Conservation (phyloP, 2,113 vertebrate genomes). For the Irena cyanogastra region DNA sequence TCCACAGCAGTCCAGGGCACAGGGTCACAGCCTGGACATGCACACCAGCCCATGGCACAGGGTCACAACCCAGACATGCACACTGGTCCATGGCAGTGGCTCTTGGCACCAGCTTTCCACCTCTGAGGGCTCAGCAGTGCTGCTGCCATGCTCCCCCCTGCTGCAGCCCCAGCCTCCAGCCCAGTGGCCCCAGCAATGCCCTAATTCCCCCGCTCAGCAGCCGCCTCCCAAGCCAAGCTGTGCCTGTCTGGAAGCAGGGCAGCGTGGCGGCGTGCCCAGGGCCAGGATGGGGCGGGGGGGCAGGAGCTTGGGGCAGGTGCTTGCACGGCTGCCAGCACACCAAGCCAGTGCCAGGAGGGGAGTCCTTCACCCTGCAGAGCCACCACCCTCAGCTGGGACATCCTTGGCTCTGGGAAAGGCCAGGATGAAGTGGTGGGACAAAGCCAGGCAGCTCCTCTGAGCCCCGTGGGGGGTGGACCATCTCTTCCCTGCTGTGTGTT, state of each 20-base stretch:
- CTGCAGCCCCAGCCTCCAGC: background rate
- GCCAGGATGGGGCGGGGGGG: fast-evolving
- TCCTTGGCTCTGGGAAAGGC: background rate
- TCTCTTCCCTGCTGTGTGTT: background rate
- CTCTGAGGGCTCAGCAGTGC: fast-evolving
- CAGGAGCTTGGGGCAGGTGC: background rate
- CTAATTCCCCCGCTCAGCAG: background rate
- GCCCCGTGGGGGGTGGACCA: fast-evolving
- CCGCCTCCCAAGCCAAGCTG: background rate
- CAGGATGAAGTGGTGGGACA: background rate
- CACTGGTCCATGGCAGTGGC: background rate
- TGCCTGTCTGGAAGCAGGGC: background rate
- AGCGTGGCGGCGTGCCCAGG: fast-evolving
- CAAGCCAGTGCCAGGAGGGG: background rate
- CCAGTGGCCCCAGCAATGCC: fast-evolving
- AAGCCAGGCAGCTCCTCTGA: background rate
- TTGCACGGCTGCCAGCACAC: fast-evolving
- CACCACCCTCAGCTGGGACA: background rate
- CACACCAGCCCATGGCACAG: background rate
- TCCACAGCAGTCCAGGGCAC: too few species aligned
- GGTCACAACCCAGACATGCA: background rate
- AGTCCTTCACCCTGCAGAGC: background rate
- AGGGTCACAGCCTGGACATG: background rate
- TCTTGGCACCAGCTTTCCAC: background rate
- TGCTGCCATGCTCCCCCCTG: fast-evolving